Conservation (phyloP, 2,797 vertebrate species). For the Malacoraja senta region DNA sequence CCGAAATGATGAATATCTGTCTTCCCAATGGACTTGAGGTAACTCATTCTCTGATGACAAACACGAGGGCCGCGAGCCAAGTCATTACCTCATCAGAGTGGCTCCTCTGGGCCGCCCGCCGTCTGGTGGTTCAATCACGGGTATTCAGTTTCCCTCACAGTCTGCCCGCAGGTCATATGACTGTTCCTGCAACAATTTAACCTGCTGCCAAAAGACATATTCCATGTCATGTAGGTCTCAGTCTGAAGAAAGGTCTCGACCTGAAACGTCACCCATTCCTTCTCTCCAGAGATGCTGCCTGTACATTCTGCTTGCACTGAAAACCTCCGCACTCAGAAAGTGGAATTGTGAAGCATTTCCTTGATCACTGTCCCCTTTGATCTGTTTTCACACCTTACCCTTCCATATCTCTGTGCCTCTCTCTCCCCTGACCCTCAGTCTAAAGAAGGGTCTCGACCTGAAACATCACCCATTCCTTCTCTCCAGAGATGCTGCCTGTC, state of each 20-base stretch:
- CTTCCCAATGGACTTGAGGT: not conserved
- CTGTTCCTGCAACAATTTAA: not conserved
- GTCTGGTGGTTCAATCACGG: not conserved
- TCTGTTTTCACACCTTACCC: too few relatives aligned
- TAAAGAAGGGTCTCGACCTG: too few relatives aligned
- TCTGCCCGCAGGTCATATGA: not conserved
- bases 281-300: not conserved
- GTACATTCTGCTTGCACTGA: not conserved
- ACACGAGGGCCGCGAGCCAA: not conserved
- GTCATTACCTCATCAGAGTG: not conserved
- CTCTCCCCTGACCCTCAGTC: too few relatives aligned
- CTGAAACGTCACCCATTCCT: too few relatives aligned
- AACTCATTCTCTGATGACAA: not conserved
- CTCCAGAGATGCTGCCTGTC: too few relatives aligned
- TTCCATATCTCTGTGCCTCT: too few relatives aligned
- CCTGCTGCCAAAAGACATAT: not conserved
- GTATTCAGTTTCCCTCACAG: not conserved
- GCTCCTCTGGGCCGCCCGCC: not conserved
- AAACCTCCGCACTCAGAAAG: not conserved
- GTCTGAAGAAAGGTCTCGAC: too few relatives aligned
- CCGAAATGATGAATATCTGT: not conserved
- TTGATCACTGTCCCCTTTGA: too few relatives aligned
- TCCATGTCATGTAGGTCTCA: not conserved
- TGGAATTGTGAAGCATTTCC: not conserved
- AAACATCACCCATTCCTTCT: too few relatives aligned